These are phyloP conservation scores for Gymnogyps californianus DNA, from an alignment of 2,113 vertebrate genomes.

Conservation along the genomic window DNA sequence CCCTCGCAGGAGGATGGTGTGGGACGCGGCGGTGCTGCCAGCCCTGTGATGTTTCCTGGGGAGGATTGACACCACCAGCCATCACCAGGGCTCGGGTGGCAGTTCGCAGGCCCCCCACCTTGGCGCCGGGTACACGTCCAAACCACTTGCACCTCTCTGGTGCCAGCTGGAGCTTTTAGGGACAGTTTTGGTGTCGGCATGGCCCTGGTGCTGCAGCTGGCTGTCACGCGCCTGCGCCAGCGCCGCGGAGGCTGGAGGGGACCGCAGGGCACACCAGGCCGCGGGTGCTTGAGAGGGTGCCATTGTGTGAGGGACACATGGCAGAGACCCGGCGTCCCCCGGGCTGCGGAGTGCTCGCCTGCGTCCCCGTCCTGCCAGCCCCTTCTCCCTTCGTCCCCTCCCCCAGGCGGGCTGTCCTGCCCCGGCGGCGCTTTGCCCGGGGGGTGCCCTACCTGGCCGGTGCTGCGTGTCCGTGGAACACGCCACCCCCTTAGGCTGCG, in stretches of 20 bases:
- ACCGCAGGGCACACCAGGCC: rapidly evolving
- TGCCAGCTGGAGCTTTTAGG: not conserved
- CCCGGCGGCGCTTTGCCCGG: rapidly evolving
- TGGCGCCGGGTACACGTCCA: rapidly evolving
- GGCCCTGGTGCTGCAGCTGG: not conserved
- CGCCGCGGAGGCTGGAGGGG: not conserved
- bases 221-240: no score
- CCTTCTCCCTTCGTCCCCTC: not conserved
- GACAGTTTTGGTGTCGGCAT: rapidly evolving
- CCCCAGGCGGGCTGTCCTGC: not conserved
- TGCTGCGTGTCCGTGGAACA: not conserved
- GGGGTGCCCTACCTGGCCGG: not conserved
- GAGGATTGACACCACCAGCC: not conserved
- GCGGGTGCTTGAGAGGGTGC: no score
- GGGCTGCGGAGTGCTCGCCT: not conserved
- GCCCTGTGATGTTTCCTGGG: not conserved
- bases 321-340: not conserved
- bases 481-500: not conserved
- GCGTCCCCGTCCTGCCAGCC: rapidly evolving
- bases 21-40: not conserved
- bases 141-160: not conserved
- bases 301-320: rapidly evolving
- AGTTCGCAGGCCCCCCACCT: no score
- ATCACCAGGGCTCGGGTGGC: not conserved
- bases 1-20: not conserved